These are phyloP conservation scores for Halocaridina rubra DNA, from an alignment of 2,888 invertebrate species.

Conservation along the genomic window DNA sequence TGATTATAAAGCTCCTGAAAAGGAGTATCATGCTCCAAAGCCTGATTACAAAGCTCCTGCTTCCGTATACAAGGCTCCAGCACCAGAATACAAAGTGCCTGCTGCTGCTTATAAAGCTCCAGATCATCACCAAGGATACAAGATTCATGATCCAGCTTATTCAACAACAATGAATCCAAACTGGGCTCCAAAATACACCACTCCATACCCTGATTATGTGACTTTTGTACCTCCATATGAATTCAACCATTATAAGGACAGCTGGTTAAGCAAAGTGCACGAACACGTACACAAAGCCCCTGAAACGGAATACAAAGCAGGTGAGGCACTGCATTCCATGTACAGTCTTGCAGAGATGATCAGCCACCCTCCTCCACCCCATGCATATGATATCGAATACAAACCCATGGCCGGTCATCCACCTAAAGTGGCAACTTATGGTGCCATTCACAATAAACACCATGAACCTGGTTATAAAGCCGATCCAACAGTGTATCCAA, in stretches of 20 bases:
- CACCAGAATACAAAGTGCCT: slow-evolving; percentile 4
- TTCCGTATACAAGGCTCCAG: not conserved
- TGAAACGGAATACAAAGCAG: slow-evolving; percentile 1
- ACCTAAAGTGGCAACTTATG: not conserved
- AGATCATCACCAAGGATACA: not conserved
- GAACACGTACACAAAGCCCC: not conserved
- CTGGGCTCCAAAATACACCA: not conserved
- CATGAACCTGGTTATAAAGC: not conserved
- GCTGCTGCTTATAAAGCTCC: slow-evolving; percentile 17
- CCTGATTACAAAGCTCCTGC: not conserved
- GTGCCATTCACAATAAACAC: not conserved
- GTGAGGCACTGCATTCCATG: not conserved
- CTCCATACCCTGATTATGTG: not conserved
- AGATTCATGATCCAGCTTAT: slow-evolving; percentile 12
- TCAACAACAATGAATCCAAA: not conserved
- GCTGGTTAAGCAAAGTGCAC: not conserved
- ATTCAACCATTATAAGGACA: not conserved
- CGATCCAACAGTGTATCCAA: not conserved
- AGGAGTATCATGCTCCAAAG: not conserved
- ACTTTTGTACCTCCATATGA: not conserved
- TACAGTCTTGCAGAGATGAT: too few species aligned
- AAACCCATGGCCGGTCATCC: not conserved
- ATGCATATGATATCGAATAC: not conserved
- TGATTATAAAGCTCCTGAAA: not conserved
- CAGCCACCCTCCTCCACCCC: too few species aligned